Conservation (phyloP, 2,797 vertebrate species). For the Sebastolobus alascanus region DNA sequence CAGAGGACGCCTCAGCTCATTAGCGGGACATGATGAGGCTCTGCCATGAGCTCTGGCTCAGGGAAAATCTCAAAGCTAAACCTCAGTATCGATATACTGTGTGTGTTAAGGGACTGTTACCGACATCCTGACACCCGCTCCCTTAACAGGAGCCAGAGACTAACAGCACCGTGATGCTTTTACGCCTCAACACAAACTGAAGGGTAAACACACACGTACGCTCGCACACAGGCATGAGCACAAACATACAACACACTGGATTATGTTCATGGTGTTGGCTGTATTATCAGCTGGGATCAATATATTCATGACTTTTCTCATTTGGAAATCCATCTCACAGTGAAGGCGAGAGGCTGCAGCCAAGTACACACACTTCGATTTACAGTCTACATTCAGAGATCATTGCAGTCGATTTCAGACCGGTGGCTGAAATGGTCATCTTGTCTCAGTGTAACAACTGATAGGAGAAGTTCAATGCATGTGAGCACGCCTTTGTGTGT, state of each 20-base stretch:
- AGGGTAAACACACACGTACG: conserved; percentile 38
- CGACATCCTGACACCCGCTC: conserved; percentile 33
- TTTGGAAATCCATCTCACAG: conserved; percentile 73
- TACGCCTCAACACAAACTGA: conserved; percentile 39
- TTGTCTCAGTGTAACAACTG: conserved; percentile 52
- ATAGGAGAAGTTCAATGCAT: conserved; percentile 45
- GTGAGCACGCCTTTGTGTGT: conserved; percentile 5
- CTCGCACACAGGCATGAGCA: conserved; percentile 36
- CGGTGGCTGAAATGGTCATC: conserved; percentile 49
- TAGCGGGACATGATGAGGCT: conserved; percentile 60
- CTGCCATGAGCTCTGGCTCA: conserved; percentile 52
- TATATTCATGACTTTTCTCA: conserved; percentile 74
- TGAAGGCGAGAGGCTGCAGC: conserved; percentile 52
- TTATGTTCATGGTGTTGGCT: conserved; percentile 61
- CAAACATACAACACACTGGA: conserved; percentile 61
- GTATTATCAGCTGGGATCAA: conserved; percentile 72
- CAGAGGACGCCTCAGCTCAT: conserved; percentile 57
- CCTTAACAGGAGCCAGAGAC: conserved; percentile 32
- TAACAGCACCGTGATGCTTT: conserved; percentile 47
- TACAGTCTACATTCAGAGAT: conserved; percentile 69
- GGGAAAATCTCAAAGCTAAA: conserved; percentile 63
- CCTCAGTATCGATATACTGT: conserved; percentile 60
- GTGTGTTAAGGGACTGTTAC: conserved; percentile 69
- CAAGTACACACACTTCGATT: conserved; percentile 53
- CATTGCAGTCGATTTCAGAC: conserved; percentile 63